phyloP scores from a whole-genome alignment of 2,797 vertebrate genomes.

The Oreochromis grahami region DNA sequence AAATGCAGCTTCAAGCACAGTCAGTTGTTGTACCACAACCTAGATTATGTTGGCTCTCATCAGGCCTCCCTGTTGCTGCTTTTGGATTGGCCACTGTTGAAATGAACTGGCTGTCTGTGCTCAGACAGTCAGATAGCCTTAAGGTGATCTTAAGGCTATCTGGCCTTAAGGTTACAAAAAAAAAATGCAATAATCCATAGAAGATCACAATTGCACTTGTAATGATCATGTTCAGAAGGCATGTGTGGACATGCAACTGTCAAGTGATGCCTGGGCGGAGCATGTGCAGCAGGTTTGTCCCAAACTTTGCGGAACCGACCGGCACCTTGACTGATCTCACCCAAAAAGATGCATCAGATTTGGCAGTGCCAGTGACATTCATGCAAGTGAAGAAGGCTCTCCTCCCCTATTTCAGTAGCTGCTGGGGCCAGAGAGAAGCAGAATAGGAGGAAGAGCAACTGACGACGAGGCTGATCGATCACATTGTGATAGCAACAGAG shows the following conservation, averaged over 20 bases:
- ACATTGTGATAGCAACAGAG: background rate
- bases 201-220: background rate
- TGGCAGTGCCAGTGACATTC: background rate
- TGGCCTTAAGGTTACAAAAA: background rate
- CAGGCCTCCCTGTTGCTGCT: background rate
- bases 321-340: rapidly evolving
- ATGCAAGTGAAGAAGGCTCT: background rate
- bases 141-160: background rate
- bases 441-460: background rate
- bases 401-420: background rate
- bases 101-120: background rate
- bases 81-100: rapidly evolving
- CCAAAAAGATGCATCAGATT: background rate
- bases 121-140: background rate
- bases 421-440: background rate
- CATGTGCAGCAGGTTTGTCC: background rate
- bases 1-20: background rate
- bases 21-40: background rate
- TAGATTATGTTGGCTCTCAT: background rate
- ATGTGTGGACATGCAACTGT: background rate
- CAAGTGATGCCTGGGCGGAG: background rate
- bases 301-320: background rate
- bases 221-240: background rate
- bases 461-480: background rate
- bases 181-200: rapidly evolving